Conservation (phyloP, 2,113 vertebrate species). For the Cathartes aura region DNA sequence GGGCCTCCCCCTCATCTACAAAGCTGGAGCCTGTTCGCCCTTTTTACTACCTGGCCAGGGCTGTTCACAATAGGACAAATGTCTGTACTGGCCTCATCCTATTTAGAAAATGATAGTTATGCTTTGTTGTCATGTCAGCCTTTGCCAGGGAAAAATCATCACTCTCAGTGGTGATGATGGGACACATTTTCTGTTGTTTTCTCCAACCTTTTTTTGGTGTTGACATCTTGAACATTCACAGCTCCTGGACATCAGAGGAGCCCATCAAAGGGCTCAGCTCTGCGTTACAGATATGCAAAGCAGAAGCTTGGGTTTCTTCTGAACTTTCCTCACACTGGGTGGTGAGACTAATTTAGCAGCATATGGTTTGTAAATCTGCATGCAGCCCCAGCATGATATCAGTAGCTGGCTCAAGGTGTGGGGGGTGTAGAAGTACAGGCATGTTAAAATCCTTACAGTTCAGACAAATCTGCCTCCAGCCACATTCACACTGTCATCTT, state of each 20-base stretch:
- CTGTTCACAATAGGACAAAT: background rate
- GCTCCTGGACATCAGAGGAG: background rate
- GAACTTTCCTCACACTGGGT: background rate
- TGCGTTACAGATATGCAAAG: background rate
- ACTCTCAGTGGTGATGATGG: background rate
- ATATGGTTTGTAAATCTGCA: background rate
- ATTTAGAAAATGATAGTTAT: background rate
- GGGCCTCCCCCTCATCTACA: background rate
- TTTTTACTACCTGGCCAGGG: background rate
- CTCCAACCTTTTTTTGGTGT: background rate
- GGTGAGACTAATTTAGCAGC: background rate
- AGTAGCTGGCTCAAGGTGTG: background rate
- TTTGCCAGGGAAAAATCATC: background rate
- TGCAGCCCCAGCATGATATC: background rate
- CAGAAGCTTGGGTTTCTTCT: background rate
- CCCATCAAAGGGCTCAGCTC: background rate
- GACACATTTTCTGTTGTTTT: background rate
- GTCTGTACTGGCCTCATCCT: background rate
- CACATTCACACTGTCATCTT: background rate
- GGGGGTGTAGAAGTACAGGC: background rate
- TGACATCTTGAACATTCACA: background rate
- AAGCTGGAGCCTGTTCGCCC: background rate
- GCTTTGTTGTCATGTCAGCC: background rate
- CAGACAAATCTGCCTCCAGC: background rate
- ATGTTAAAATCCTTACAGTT: background rate